Evolutionary conservation across 2,888 invertebrate genomes (phyloP).

Genomic region (Ypsolopha sequella): DNA sequence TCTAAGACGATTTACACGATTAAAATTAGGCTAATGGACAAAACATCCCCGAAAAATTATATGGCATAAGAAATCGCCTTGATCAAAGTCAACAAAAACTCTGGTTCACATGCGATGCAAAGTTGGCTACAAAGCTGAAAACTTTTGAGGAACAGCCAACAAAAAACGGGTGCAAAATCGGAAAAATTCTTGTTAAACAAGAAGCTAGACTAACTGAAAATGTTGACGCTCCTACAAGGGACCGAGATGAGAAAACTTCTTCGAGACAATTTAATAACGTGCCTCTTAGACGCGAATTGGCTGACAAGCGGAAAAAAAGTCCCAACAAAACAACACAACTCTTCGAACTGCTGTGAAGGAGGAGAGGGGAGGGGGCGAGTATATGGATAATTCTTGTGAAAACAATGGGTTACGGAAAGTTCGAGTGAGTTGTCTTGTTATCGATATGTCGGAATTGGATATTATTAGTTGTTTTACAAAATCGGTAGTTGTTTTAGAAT

Average conservation of each 20-base stretch:
- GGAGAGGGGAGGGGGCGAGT: background rate
- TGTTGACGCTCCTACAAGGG: slow-evolving; percentile 15
- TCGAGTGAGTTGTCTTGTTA: background rate
- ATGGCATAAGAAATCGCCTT: no score
- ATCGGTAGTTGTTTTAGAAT: background rate
- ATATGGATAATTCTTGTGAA: background rate
- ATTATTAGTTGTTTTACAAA: background rate
- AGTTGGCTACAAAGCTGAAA: background rate
- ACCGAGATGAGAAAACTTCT: slow-evolving; percentile 54
- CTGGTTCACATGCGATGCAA: no score
- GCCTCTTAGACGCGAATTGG: slow-evolving; percentile 25
- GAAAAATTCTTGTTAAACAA: slow-evolving; percentile 3
- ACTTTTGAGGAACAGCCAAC: background rate
- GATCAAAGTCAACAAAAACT: no score
- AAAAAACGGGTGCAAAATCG: slow-evolving; percentile 2
- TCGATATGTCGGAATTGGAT: no score
- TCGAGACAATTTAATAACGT: slow-evolving; percentile 57
- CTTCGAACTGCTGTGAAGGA: background rate
- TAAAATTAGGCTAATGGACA: no score
- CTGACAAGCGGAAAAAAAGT: slow-evolving; percentile 22
- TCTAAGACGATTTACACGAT: no score
- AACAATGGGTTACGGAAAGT: background rate
- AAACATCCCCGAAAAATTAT: no score
- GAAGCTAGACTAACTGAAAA: slow-evolving; percentile 1
- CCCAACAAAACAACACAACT: slow-evolving; percentile 3